Conservation (phyloP, 2,113 vertebrate species). For the Gobio gobio region DNA sequence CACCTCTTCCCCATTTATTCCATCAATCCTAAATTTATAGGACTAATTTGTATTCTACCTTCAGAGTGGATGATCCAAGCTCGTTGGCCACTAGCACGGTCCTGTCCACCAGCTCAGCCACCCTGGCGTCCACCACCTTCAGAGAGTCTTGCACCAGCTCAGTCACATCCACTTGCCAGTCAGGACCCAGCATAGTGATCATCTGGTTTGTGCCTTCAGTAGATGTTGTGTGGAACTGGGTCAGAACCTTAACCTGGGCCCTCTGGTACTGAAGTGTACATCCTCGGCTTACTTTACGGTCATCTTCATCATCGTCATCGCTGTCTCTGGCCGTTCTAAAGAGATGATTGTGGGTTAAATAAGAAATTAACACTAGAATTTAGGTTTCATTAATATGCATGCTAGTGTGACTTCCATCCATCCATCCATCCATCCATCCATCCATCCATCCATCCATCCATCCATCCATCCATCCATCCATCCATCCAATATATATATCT, state of each 20-base stretch:
- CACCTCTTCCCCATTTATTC: neutral
- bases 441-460: no score
- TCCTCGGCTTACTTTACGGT: constrained; percentile 85
- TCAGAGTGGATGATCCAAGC: constrained; percentile 87
- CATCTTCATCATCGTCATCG: constrained; percentile 90
- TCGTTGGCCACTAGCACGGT: constrained; percentile 89
- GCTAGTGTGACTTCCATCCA: neutral
- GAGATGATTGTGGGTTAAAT: neutral
- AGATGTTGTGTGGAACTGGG: constrained; percentile 96
- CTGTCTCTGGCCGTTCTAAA: constrained; percentile 89
- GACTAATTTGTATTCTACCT: constrained; percentile 76
- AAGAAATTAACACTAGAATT: neutral
- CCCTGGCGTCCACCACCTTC: constrained; percentile 85
- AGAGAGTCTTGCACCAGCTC: constrained; percentile 95
- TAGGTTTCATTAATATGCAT: neutral
- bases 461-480: no score
- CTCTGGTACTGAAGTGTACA: constrained; percentile 97
- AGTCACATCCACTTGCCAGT: constrained; percentile 98
- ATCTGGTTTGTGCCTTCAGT: constrained; percentile 91
- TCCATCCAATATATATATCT: no score
- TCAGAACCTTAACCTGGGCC: constrained; percentile 90
- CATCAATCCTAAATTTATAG: neutral
- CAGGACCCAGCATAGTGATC: constrained; percentile 96
- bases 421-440: no score
- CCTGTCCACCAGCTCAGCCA: constrained; percentile 91